Percentiles rank a stretch among this genome's conserved stretches.
Evolutionary conservation across 2,888 invertebrate species (phyloP).

Genomic region (Cryptops parisi): DNA sequence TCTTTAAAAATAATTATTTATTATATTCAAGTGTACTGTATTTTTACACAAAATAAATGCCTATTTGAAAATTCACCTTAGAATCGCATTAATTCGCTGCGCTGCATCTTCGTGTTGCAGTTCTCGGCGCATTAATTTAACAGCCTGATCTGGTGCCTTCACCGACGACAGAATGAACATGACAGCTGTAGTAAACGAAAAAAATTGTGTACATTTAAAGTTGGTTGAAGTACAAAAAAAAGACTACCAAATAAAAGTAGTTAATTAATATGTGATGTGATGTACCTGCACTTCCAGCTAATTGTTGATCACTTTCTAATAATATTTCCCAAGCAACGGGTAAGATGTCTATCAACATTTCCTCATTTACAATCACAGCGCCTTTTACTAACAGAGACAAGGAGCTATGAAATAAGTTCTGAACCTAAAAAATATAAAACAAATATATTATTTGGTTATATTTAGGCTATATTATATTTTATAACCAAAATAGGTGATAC

Average conservation of each 20-base stretch:
- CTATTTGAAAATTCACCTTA: slow-evolving; percentile 40
- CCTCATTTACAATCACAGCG: slow-evolving; percentile 73
- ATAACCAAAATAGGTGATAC: too few relatives aligned
- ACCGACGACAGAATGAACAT: slow-evolving; percentile 87
- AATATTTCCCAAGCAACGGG: slow-evolving; percentile 92
- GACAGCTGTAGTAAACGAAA: slow-evolving; percentile 41
- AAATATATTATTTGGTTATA: too few relatives aligned
- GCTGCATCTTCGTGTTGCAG: slow-evolving; percentile 70
- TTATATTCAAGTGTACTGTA: too few relatives aligned
- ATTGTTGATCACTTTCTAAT: slow-evolving; percentile 63
- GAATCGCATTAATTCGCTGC: slow-evolving; percentile 64
- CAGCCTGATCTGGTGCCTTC: slow-evolving; percentile 73
- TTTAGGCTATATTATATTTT: too few relatives aligned
- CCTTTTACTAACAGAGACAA: slow-evolving; percentile 76
- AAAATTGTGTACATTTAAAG: slow-evolving; percentile 10
- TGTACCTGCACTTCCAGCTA: slow-evolving; percentile 37
- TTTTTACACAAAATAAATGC: background rate
- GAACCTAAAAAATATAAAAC: slow-evolving; percentile 43
- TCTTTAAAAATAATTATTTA: slow-evolving; percentile 30
- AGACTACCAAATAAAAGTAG: too few relatives aligned
- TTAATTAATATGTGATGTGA: slow-evolving; percentile 24
- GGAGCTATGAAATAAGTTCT: slow-evolving; percentile 79
- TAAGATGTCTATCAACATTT: slow-evolving; percentile 70
- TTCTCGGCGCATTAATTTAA: slow-evolving; percentile 75
- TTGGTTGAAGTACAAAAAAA: slow-evolving; percentile 11